Evolutionary conservation across 1,140 invertebrate species (phyloP).

Genomic region (Dendrolimus kikuchii): DNA sequence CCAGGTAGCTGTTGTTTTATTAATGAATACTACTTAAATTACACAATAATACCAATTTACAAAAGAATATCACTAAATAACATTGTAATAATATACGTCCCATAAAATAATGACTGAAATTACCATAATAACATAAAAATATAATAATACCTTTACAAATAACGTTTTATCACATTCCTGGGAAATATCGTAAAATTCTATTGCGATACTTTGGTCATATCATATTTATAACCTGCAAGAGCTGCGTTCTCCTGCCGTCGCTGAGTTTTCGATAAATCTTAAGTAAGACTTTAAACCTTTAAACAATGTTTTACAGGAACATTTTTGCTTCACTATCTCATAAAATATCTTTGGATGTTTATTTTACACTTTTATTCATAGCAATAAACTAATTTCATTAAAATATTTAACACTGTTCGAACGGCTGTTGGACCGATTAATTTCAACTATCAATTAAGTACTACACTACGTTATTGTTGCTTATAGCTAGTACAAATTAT

Average conservation of each 20-base stretch:
- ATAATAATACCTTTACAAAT: slow-evolving; percentile 24
- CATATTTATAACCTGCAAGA: slow-evolving; percentile 15
- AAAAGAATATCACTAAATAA: slow-evolving; percentile 32
- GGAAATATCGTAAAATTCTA: slow-evolving; percentile 27
- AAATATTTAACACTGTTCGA: no score
- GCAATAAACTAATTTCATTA: no score
- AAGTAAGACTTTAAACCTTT: slow-evolving; percentile 8
- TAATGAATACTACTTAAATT: no score
- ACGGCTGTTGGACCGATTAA: no score
- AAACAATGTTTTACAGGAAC: background rate
- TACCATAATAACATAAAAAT: slow-evolving; percentile 22
- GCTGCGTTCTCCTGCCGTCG: slow-evolving; percentile 7
- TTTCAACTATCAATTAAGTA: no score
- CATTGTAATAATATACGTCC: slow-evolving; percentile 30
- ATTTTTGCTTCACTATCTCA: slow-evolving; percentile 6
- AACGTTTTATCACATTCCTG: slow-evolving; percentile 35
- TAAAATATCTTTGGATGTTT: slow-evolving; percentile 15
- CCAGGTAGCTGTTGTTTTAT: no score
- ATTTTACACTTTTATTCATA: background rate
- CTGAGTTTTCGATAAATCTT: slow-evolving; percentile 14
- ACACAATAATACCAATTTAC: slow-evolving; percentile 33
- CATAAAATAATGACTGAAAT: slow-evolving; percentile 47
- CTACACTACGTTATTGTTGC: no score
- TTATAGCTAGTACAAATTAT: no score
- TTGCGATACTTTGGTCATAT: slow-evolving; percentile 24